Evolutionary conservation across 2,888 invertebrate species (phyloP).

Genomic region (Drosophila paucipuncta): DNA sequence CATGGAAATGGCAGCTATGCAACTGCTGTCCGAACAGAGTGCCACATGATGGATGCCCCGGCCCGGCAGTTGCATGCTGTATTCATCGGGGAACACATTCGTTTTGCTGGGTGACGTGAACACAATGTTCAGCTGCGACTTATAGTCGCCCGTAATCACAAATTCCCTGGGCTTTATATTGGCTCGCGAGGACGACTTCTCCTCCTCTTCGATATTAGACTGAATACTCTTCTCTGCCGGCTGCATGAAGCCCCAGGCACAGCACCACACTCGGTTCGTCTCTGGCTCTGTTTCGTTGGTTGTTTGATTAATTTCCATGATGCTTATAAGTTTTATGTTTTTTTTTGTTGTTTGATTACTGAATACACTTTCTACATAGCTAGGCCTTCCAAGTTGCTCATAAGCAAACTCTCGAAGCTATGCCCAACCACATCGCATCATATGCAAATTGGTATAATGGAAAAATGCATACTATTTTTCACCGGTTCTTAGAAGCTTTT

Average conservation of each 20-base stretch:
- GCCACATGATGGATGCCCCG: conserved; percentile 43
- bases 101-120: conserved; percentile 14
- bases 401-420: neutral
- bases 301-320: conserved; percentile 20
- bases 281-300: neutral
- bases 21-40: conserved; percentile 35
- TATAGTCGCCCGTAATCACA: conserved; percentile 28
- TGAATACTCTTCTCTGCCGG: neutral
- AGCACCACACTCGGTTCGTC: conserved; percentile 36
- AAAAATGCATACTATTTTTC: neutral
- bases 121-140: conserved; percentile 21
- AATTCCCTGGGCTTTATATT: conserved; percentile 39
- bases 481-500: neutral
- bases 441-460: neutral
- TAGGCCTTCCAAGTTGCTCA: conserved; percentile 16
- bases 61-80: conserved; percentile 24
- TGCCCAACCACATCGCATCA: conserved; percentile 7
- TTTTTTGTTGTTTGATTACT: neutral
- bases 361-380: neutral
- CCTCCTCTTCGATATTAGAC: neutral
- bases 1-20: conserved; percentile 39
- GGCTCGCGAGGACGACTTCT: neutral
- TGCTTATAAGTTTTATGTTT: neutral
- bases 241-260: conserved; percentile 40
- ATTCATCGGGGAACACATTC: conserved; percentile 21